These are phyloP conservation scores for Cairina moschata DNA, from an alignment of 2,113 vertebrate genomes.

Conservation along the genomic window DNA sequence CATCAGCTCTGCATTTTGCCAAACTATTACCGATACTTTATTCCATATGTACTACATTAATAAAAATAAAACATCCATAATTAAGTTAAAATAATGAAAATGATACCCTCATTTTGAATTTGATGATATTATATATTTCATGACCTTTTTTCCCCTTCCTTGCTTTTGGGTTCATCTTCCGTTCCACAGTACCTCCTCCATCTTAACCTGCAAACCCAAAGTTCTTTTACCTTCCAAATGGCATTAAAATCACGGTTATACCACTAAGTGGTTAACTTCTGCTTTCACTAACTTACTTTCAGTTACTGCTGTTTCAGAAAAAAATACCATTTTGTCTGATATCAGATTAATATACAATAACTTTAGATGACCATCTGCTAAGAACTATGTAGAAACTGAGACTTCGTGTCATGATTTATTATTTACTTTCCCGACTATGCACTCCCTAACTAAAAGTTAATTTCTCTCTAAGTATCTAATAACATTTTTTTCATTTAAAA, in stretches of 20 bases:
- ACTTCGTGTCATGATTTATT: neutral
- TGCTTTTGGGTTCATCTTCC: neutral
- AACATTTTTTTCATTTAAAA: neutral
- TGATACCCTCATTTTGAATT: neutral
- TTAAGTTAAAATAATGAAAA: neutral
- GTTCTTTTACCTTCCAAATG: neutral
- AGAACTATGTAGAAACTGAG: neutral
- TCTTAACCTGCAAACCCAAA: neutral
- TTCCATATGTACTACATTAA: neutral
- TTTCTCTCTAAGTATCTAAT: constrained; percentile 30
- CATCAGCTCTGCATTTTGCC: neutral
- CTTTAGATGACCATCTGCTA: neutral
- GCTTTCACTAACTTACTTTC: neutral
- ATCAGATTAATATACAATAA: neutral
- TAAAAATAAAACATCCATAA: neutral
- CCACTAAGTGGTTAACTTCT: neutral
- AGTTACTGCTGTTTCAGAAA: neutral
- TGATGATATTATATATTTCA: neutral
- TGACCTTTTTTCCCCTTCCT: rapidly evolving
- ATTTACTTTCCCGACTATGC: neutral
- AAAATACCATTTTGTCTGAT: neutral
- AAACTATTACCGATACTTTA: neutral
- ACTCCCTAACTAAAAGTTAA: neutral
- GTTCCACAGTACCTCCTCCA: neutral
- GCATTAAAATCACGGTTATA: neutral